Conservation (phyloP, 1,140 invertebrate genomes). For the Campodea augens region DNA sequence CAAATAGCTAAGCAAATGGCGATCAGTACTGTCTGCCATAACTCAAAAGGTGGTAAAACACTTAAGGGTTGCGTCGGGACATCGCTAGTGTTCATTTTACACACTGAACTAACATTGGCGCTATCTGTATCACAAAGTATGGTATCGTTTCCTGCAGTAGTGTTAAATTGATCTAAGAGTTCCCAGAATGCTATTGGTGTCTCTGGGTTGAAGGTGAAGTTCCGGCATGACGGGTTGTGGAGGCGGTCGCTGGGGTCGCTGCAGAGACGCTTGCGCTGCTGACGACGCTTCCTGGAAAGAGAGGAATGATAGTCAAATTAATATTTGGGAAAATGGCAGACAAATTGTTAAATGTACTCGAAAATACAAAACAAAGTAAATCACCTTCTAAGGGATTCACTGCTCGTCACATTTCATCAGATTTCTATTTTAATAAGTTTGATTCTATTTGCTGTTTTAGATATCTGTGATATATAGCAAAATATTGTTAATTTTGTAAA, state of each 20-base stretch:
- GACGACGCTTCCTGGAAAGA: conserved; percentile 40
- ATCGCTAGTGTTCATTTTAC: conserved; percentile 4
- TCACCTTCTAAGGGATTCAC: too few relatives aligned
- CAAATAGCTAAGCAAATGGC: conserved; percentile 73
- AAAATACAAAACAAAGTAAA: too few relatives aligned
- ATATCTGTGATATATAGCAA: too few relatives aligned
- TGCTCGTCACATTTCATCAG: too few relatives aligned
- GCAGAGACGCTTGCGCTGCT: conserved; percentile 41
- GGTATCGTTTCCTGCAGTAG: conserved; percentile 2
- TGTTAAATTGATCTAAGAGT: conserved; percentile 19
- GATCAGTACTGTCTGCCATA: conserved; percentile 82
- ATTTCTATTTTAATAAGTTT: too few relatives aligned
- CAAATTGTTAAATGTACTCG: too few relatives aligned
- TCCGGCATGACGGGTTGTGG: conserved; percentile 36
- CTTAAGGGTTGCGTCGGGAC: background rate
- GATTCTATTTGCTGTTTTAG: too few relatives aligned
- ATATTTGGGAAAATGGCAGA: too few relatives aligned
- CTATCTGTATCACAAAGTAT: background rate
- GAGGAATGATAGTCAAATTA: too few relatives aligned
- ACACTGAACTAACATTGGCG: conserved; percentile 6
- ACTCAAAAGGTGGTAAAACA: conserved; percentile 60
- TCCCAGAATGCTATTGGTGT: conserved; percentile 13
- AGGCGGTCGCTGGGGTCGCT: conserved; percentile 39
- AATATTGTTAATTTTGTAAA: too few relatives aligned
- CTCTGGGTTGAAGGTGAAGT: conserved; percentile 23